Percentiles rank a stretch among this genome's conserved stretches.
phyloP scores from a whole-genome alignment of 2,797 vertebrate species.

The Malurus splendens region DNA sequence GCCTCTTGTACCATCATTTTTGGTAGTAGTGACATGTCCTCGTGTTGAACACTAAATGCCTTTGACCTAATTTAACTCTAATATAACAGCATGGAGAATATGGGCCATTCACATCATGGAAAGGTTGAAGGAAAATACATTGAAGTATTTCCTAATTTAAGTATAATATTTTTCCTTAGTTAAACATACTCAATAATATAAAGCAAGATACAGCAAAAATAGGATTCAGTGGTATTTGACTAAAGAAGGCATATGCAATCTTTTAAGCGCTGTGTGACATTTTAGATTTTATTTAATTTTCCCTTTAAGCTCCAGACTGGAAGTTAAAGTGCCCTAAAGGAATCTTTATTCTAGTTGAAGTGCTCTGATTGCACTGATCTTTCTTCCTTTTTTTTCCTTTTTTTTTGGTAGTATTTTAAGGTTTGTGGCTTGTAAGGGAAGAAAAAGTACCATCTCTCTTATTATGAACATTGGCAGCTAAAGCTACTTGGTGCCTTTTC shows the following conservation, averaged over 20 bases:
- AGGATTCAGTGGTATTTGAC: not conserved
- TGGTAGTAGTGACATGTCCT: not conserved
- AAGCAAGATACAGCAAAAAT: not conserved
- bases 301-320: not conserved
- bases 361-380: not conserved
- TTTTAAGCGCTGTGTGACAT: not conserved
- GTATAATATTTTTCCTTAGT: not conserved
- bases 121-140: not conserved
- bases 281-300: slow-evolving; percentile 14
- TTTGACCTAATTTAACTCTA: not conserved
- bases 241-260: not conserved
- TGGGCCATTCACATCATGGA: not conserved
- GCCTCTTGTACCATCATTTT: not conserved
- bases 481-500: not conserved
- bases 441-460: not conserved
- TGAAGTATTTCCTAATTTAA: not conserved
- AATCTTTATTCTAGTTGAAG: slow-evolving; percentile 3
- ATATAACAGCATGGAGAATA: not conserved
- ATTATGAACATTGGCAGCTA: not conserved
- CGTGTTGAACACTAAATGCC: not conserved
- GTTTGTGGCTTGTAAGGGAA: not conserved
- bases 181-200: not conserved
- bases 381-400: not conserved
- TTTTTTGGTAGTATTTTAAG: not conserved
- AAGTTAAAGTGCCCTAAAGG: slow-evolving; percentile 1